Percentiles rank a stretch among this genome's conserved stretches.
phyloP scores from a whole-genome alignment of 2,113 vertebrate genomes.

The Atherinomorus stipes region DNA sequence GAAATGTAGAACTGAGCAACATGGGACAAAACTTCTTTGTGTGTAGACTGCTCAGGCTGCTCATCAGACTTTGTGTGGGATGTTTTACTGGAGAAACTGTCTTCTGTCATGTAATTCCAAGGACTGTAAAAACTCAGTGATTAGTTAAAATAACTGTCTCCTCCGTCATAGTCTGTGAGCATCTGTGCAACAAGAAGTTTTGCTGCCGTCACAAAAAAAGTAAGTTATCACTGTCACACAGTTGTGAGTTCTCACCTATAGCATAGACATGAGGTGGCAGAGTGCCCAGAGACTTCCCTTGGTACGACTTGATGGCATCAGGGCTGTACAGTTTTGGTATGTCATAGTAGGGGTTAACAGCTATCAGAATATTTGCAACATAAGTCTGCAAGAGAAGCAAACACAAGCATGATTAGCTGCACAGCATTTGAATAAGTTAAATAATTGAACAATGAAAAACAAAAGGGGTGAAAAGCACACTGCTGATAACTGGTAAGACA shows the following conservation, averaged over 20 bases:
- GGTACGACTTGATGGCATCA: conserved; percentile 92
- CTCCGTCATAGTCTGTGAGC: too few relatives aligned
- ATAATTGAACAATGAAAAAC: conserved; percentile 28
- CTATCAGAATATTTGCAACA: conserved; percentile 98
- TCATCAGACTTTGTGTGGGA: too few relatives aligned
- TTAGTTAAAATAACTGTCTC: too few relatives aligned
- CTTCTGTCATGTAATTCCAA: too few relatives aligned
- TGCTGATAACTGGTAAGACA: conserved; percentile 10
- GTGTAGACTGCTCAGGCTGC: too few relatives aligned
- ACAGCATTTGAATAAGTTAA: conserved; percentile 4
- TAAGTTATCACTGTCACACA: not conserved
- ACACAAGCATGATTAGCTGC: not conserved
- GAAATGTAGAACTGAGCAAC: too few relatives aligned
- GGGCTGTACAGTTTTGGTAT: conserved; percentile 93
- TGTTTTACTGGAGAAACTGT: too few relatives aligned
- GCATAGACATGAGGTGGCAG: conserved; percentile 96
- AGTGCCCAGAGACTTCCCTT: conserved; percentile 93
- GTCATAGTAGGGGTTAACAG: conserved; percentile 97
- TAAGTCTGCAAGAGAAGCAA: conserved; percentile 86
- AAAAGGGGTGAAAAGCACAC: conserved; percentile 17
- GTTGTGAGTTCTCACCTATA: conserved; percentile 84
- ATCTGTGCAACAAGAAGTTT: too few relatives aligned
- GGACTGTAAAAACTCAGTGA: too few relatives aligned
- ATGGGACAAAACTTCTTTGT: too few relatives aligned
- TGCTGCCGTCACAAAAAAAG: too few relatives aligned